A percentile compares a stretch with the other conserved stretches of the same genome.
phyloP scores from a whole-genome alignment of 1,140 invertebrate species.

The Thrips palmi region DNA sequence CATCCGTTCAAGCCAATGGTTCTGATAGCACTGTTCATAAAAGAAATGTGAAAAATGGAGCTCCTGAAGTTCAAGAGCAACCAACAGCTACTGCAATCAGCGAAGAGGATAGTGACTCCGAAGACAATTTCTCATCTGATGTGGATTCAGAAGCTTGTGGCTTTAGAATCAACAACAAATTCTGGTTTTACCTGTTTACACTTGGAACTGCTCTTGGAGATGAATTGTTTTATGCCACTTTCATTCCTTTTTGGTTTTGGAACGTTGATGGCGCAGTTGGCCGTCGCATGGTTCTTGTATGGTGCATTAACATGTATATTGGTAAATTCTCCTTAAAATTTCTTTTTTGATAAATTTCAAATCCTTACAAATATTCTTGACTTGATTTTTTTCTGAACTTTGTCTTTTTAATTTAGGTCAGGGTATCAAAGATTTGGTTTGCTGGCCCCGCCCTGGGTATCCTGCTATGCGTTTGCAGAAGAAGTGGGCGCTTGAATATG shows the following conservation, averaged over 20 bases:
- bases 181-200: slow-evolving; percentile 74
- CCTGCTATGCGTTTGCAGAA: slow-evolving; percentile 68
- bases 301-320: slow-evolving; percentile 70
- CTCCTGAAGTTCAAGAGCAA: neutral
- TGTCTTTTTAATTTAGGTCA: slow-evolving; percentile 47
- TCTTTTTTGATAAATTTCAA: slow-evolving; percentile 1
- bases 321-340: slow-evolving; percentile 29
- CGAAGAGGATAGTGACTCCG: neutral
- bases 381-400: slow-evolving; percentile 11
- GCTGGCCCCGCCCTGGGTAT: slow-evolving; percentile 61
- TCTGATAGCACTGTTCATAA: neutral
- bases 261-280: slow-evolving; percentile 73
- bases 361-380: slow-evolving; percentile 2
- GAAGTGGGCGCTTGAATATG: slow-evolving; percentile 78
- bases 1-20: neutral
- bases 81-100: neutral
- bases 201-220: slow-evolving; percentile 71
- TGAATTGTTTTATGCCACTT: slow-evolving; percentile 71
- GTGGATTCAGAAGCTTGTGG: slow-evolving; percentile 16
- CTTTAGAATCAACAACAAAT: slow-evolving; percentile 47
- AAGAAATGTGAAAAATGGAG: neutral
- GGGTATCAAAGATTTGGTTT: slow-evolving; percentile 68
- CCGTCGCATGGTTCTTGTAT: slow-evolving; percentile 58
- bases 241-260: slow-evolving; percentile 85
- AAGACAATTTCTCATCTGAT: slow-evolving; percentile 8